A percentile compares a stretch with the other conserved stretches of the same genome.
Evolutionary conservation across 2,113 vertebrate genomes (phyloP).

Genomic region (Hoplias malabaricus): DNA sequence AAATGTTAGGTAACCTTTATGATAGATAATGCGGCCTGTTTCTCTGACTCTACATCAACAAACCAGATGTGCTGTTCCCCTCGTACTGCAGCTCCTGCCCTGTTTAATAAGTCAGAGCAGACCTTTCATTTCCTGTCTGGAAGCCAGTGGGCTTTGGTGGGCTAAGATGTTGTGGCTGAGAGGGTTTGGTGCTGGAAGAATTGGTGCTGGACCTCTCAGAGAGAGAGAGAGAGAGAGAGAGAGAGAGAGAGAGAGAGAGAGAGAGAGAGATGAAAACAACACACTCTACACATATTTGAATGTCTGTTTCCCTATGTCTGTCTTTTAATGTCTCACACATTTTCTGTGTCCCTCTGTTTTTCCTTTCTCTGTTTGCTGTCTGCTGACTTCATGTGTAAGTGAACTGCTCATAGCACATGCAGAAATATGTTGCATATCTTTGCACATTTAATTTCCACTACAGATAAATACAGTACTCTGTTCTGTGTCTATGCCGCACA

Average conservation of each 20-base stretch:
- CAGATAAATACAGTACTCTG: too few relatives aligned
- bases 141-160: conserved; percentile 17
- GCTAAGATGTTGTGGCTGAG: conserved; percentile 1
- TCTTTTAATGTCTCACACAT: background rate
- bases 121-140: conserved; percentile 34
- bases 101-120: conserved; percentile 30
- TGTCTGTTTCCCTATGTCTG: background rate
- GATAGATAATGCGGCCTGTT: background rate
- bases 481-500: too few relatives aligned
- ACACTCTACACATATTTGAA: background rate
- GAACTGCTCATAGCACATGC: too few relatives aligned
- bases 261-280: too few relatives aligned
- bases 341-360: background rate
- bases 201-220: background rate
- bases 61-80: background rate
- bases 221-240: too few relatives aligned
- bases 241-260: too few relatives aligned
- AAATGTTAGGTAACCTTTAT: background rate
- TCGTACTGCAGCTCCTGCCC: conserved; percentile 6
- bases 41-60: background rate
- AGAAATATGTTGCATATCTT: too few relatives aligned
- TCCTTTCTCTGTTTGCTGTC: background rate
- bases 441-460: too few relatives aligned
- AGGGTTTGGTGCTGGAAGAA: background rate
- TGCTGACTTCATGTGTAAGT: too few relatives aligned